These are phyloP conservation scores for Rhorus exstirpatorius DNA, from an alignment of 2,888 invertebrate genomes.

Conservation along the genomic window DNA sequence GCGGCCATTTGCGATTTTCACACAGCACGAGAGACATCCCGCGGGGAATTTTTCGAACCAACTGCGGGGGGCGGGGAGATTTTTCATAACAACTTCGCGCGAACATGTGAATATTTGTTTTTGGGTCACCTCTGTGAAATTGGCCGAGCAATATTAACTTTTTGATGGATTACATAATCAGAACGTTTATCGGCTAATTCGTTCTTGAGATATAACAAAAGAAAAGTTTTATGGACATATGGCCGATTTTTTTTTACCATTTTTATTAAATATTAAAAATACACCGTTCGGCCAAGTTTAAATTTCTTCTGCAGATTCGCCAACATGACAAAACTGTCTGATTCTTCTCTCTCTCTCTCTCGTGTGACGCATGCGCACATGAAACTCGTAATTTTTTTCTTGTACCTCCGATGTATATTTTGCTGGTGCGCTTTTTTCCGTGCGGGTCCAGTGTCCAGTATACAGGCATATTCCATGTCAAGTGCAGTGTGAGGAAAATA, in stretches of 20 bases:
- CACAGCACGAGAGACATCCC: conserved; percentile 31
- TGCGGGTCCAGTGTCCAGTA: conserved; percentile 39
- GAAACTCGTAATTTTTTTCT: conserved; percentile 7
- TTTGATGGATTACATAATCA: too few species aligned
- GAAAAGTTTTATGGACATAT: too few species aligned
- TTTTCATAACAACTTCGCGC: too few species aligned
- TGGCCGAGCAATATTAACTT: too few species aligned
- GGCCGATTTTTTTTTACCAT: too few species aligned
- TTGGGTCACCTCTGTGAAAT: too few species aligned
- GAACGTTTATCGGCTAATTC: too few species aligned
- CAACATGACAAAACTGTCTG: neutral
- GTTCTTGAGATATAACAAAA: too few species aligned
- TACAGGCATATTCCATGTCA: conserved; percentile 81
- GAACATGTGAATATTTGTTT: too few species aligned
- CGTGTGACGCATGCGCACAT: neutral
- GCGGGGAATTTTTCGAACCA: conserved; percentile 5
- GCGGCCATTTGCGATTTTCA: conserved; percentile 60
- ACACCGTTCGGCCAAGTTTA: too few species aligned
- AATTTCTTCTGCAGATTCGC: too few species aligned
- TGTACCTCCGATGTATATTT: conserved; percentile 17
- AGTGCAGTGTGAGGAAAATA: conserved; percentile 83
- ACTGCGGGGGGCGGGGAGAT: neutral
- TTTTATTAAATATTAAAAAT: too few species aligned
- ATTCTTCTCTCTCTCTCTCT: neutral
- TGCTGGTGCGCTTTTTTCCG: conserved; percentile 43